Percentiles rank a stretch among this genome's conserved stretches.
Evolutionary conservation across 2,113 vertebrate genomes (phyloP).

Genomic region (Chaetodon auriga): DNA sequence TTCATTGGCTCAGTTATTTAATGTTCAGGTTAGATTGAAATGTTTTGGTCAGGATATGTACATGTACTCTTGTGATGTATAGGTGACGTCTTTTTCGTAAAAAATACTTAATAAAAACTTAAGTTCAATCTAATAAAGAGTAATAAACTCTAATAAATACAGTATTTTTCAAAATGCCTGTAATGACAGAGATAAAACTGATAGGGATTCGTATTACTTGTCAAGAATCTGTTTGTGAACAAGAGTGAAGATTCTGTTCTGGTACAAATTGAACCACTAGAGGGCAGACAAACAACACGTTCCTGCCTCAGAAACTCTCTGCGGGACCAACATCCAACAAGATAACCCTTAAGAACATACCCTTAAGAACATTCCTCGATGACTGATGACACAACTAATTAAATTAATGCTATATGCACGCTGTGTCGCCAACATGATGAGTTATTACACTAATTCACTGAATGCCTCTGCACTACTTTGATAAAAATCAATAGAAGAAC

Average conservation of each 20-base stretch:
- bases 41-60: neutral
- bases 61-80: too few species aligned
- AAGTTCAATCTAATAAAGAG: too few species aligned
- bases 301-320: neutral
- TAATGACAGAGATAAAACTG: neutral
- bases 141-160: neutral
- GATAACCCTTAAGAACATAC: neutral
- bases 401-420: neutral
- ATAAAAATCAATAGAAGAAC: constrained; percentile 66
- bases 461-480: neutral
- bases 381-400: neutral
- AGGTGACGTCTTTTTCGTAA: neutral
- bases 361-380: neutral
- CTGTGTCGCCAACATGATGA: neutral
- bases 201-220: too few species aligned
- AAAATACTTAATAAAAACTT: neutral
- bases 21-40: neutral
- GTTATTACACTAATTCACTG: neutral
- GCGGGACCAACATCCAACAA: constrained; percentile 21
- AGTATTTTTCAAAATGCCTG: neutral
- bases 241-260: neutral
- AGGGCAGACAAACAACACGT: neutral
- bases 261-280: constrained; percentile 26
- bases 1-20: neutral
- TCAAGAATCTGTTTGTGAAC: neutral